Percentiles rank a stretch among this genome's conserved stretches.
Evolutionary conservation across 2,113 vertebrate genomes (phyloP).

Genomic region (Aptenodytes forsteri): DNA sequence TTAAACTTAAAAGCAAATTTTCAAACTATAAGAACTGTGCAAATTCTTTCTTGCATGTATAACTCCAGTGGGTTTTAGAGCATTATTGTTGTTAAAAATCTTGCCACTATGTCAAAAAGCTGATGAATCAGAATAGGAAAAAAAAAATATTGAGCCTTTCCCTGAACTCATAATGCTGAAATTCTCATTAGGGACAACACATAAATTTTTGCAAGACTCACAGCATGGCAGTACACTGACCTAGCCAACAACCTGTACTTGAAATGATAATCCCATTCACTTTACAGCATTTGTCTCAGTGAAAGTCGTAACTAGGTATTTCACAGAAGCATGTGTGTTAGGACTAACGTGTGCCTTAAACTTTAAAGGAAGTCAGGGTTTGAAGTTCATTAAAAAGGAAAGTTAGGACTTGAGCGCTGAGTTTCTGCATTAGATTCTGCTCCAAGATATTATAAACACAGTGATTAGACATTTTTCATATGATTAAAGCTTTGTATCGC

Average conservation of each 20-base stretch:
- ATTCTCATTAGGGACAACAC: neutral
- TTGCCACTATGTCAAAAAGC: neutral
- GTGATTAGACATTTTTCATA: constrained; percentile 14
- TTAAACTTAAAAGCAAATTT: neutral
- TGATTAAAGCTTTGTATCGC: constrained; percentile 1
- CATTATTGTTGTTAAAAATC: neutral
- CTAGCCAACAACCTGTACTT: neutral
- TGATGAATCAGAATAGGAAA: neutral
- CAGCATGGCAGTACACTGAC: neutral
- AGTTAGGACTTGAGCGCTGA: neutral
- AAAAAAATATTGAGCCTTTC: neutral
- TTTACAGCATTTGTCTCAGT: neutral
- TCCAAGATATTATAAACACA: neutral
- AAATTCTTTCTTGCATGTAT: neutral
- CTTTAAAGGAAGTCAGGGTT: neutral
- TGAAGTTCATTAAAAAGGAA: constrained; percentile 24
- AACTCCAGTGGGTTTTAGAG: neutral
- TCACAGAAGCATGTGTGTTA: neutral
- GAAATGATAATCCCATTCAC: neutral
- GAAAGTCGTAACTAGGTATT: neutral
- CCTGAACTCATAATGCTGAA: neutral
- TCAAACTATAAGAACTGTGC: neutral
- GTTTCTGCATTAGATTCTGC: neutral
- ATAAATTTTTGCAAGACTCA: neutral
- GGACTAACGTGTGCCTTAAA: neutral